Base-by-base conservation (phyloP, 2,888 invertebrate genomes). In the Enchytraeus crypticus region DNA sequence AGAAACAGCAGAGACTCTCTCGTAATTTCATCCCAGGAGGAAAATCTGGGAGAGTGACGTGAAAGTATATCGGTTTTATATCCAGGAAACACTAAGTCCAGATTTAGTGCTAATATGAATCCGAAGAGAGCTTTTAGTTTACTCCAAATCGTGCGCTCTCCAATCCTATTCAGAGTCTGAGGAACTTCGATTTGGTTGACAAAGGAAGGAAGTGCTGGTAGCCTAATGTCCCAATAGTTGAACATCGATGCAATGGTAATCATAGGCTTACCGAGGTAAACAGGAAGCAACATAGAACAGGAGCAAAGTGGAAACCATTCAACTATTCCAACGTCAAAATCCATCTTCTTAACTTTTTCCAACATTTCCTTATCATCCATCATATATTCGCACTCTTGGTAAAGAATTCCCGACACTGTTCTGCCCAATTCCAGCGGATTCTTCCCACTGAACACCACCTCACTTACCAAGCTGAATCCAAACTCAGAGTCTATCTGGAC, bases 171-270 rank as follows among this genome's bases (percentile, higher is more conserved):
- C 1, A 23, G 21, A 2, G 23, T 23, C 53, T 51, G 11, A 2
- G 33, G 27, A 33, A 55, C 5, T 38, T 46, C 30, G 14, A 53
- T 45, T 29, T 32, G 23, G 30, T 32, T 29, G 26, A 53, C 18
- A 30, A 59, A 38, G 30, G 53, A 53, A 1, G 59, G 59, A n/a
- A 59, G 32, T 21, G 34, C 34, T 8, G 59, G 59, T 23, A 46
- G 45, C 21, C 59, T 33, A 21, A 59, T 43, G 21, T 43, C 30
- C 59, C 59, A 59, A 11, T 53, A 54, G 21, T 54, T n/a, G 8
- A 59, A 53, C 18, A 32, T 4, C 21, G 51, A 53, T 26, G 38
- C 14, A 23, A 51, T 51, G 27, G 53, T 43, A n/a, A 59, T 29
- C 43, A 26, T 43, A 3, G 59, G 59, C 14, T 53, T 29, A 33